Percentiles rank a stretch among this genome's conserved stretches.
Conservation (phyloP, 2,888 invertebrate species). For the Macroteleia sp. region DNA sequence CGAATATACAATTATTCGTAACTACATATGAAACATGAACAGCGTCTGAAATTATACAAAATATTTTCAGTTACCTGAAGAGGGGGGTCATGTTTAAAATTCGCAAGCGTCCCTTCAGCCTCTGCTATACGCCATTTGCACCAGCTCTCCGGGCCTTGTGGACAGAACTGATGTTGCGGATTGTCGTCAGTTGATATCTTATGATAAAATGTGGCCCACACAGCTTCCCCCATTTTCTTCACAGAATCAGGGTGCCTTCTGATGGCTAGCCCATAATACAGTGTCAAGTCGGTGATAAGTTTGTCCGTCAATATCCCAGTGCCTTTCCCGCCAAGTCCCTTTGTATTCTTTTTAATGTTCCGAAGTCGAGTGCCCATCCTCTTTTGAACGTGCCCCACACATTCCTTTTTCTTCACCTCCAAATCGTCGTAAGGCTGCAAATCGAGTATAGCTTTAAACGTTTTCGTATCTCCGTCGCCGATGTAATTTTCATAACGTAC, state of each 20-base stretch:
- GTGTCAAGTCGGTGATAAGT: background rate
- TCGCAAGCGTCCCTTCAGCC: background rate
- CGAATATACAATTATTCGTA: slow-evolving; percentile 9
- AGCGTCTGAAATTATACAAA: slow-evolving; percentile 15
- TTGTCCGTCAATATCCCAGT: slow-evolving; percentile 15
- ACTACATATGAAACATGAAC: slow-evolving; percentile 15
- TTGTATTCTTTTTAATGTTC: slow-evolving; percentile 11
- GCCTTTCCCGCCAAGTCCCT: slow-evolving; percentile 14
- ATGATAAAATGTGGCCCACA: background rate
- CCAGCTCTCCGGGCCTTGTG: background rate
- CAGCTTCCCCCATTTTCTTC: background rate
- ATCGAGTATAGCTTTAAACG: slow-evolving; percentile 34
- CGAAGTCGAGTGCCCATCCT: slow-evolving; percentile 17
- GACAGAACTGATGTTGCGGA: background rate
- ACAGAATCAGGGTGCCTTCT: background rate
- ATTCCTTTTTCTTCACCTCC: slow-evolving; percentile 10
- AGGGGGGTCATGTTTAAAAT: slow-evolving; percentile 15
- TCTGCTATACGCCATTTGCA: slow-evolving; percentile 26
- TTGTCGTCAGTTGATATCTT: background rate
- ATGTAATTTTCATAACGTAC: slow-evolving; percentile 35
- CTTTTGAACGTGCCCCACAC: slow-evolving; percentile 4
- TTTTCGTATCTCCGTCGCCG: slow-evolving; percentile 50
- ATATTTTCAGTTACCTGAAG: slow-evolving; percentile 4
- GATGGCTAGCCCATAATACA: slow-evolving; percentile 10
- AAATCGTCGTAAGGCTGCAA: slow-evolving; percentile 31